Evolutionary conservation across 2,113 vertebrate species (phyloP).

Genomic region (Lamprotornis superbus): DNA sequence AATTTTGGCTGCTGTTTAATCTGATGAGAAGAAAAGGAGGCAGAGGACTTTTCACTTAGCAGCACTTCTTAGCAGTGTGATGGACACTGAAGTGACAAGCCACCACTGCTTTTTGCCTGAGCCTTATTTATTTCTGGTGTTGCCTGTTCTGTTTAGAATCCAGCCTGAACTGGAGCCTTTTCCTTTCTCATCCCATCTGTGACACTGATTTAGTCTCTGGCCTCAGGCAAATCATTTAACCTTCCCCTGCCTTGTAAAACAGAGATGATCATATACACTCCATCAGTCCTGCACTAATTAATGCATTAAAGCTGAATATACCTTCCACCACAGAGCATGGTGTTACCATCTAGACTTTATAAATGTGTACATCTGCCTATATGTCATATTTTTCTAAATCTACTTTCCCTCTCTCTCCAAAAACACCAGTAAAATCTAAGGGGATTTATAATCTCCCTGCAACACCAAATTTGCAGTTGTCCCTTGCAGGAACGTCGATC

Average conservation of each 20-base stretch:
- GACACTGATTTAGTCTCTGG: slow-evolving; percentile 1
- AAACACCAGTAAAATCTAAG: background rate
- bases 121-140: background rate
- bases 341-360: background rate
- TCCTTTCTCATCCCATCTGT: background rate
- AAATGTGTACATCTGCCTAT: background rate
- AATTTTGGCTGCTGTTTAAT: background rate
- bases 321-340: background rate
- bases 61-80: background rate
- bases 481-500: slow-evolving; percentile 44
- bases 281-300: background rate
- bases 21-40: background rate
- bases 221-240: background rate
- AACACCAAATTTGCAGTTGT: slow-evolving; percentile 25
- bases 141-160: background rate
- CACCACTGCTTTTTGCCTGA: background rate
- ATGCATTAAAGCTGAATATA: background rate
- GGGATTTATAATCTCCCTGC: background rate
- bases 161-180: background rate
- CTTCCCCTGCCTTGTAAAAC: background rate
- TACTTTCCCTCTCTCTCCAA: background rate
- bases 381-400: background rate
- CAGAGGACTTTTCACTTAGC: background rate
- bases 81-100: background rate
- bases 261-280: background rate